phyloP scores from a whole-genome alignment of 2,113 vertebrate species.

The Argyrosomus japonicus region DNA sequence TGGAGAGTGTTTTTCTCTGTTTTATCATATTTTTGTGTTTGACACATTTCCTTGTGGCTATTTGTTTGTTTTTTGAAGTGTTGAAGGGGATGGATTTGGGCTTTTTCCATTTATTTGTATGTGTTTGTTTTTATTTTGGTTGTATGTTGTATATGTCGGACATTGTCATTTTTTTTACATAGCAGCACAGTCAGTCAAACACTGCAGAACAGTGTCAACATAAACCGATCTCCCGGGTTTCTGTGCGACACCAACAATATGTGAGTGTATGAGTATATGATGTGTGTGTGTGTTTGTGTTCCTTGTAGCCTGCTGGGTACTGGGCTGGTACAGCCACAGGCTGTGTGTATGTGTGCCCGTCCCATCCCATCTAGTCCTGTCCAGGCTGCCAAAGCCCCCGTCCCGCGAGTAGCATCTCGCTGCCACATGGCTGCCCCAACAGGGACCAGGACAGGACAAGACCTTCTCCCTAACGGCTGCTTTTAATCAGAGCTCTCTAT shows the following conservation, averaged over 20 bases:
- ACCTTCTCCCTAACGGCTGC: conserved; percentile 57
- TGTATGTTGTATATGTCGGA: conserved; percentile 44
- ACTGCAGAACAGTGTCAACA: conserved; percentile 44
- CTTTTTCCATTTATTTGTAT: conserved; percentile 58
- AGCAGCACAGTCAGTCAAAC: conserved; percentile 33
- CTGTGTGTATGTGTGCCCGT: conserved; percentile 77
- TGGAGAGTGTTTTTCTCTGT: conserved; percentile 37
- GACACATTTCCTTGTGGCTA: conserved; percentile 54
- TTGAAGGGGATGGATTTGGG: conserved; percentile 55
- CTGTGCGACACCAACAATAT: conserved; percentile 64
- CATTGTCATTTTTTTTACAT: conserved; percentile 30
- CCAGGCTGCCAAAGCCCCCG: conserved; percentile 72
- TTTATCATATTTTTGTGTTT: conserved; percentile 49
- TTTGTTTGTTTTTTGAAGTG: conserved; percentile 35
- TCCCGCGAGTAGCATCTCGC: conserved; percentile 69
- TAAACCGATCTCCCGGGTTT: conserved; percentile 50
- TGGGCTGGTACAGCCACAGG: conserved; percentile 81
- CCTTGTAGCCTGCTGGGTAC: conserved; percentile 79
- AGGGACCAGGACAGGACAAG: conserved; percentile 68
- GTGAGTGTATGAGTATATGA: conserved; percentile 60
- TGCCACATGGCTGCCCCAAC: conserved; percentile 75
- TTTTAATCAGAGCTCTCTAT: conserved; percentile 29
- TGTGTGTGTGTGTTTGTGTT: conserved; percentile 66
- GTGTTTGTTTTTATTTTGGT: conserved; percentile 54
- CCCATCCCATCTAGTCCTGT: conserved; percentile 65